Conservation (phyloP, 1,140 invertebrate species). For the Drosophila grimshawi region DNA sequence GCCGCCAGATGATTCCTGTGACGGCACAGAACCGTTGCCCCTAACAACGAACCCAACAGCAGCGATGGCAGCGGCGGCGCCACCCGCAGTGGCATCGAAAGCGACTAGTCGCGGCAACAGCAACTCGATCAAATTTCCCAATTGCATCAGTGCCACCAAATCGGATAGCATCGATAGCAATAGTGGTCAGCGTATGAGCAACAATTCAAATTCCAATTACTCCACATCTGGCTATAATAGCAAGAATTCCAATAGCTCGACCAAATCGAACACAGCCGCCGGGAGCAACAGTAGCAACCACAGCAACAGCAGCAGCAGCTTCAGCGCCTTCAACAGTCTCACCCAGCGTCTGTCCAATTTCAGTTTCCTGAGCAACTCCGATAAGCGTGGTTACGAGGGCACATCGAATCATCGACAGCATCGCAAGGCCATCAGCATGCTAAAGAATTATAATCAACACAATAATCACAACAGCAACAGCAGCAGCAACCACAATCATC, state of each 20-base stretch:
- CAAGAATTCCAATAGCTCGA: constrained; percentile 81
- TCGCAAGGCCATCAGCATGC: constrained; percentile 81
- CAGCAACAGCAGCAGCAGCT: constrained; percentile 35
- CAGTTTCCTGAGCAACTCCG: constrained; percentile 77
- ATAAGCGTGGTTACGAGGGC: constrained; percentile 69
- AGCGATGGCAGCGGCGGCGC: constrained; percentile 27
- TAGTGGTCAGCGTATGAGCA: constrained; percentile 26
- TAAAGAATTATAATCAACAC: constrained; percentile 82
- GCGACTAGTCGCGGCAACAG: constrained; percentile 51
- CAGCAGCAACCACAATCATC: constrained; percentile 42
- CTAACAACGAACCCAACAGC: constrained; percentile 6
- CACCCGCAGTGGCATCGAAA: constrained; percentile 38
- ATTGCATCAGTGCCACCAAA: constrained; percentile 79
- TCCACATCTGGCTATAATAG: constrained; percentile 76
- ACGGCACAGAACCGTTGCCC: constrained; percentile 33
- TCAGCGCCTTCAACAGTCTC: constrained; percentile 80
- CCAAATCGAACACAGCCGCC: constrained; percentile 74
- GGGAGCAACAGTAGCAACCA: constrained; percentile 4
- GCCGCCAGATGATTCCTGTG: constrained; percentile 67
- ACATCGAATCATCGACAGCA: constrained; percentile 69
- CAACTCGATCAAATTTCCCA: constrained; percentile 80
- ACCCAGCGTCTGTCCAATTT: constrained; percentile 83
- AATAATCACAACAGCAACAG: constrained; percentile 58
- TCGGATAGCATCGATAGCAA: constrained; percentile 76
- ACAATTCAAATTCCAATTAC: constrained; percentile 46